Evolutionary conservation across 53 echinoderm and acorn worm species (phyloP), one percentile per base, ranked within the genome.

Genomic region (Stichopus horrens): DNA sequence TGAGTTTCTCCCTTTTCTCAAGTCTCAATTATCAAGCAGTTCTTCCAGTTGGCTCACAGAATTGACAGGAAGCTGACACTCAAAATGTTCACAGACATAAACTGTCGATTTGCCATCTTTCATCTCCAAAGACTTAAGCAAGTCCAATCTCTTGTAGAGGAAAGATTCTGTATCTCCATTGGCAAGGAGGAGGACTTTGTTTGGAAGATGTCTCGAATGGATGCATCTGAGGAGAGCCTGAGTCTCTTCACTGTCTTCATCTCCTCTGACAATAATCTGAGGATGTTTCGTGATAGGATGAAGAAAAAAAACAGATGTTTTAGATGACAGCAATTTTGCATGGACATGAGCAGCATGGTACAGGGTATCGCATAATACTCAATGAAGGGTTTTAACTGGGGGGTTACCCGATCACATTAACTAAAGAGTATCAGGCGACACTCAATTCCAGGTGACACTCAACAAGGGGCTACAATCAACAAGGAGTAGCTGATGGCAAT

Each of bases 81-180:
- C 88, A 76, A 86, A 99, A 76, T 99, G 96, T 91, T 99, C 92
- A 65, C 99, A 99, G 73, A 99, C 93, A 59, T 96, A 99, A 8
- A 93, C 99, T 4, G 96, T 99, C 7, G 96, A 94, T 91, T 93
- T 94, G 23, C 96, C 92, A n/a, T 96, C 92, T 8, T 92, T 57
- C 90, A 89, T 94, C 71, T 90, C 86, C 8, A 99, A 85, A 18
- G 94, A 90, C 57, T 93, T 80, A 37, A 99, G 91, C 75, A 94
- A 88, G 86, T 91, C 91, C 5, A 96, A 89, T 52, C 76, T 94
- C 57, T 93, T 89, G 79, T 86, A 89, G 7, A 99, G 94, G 71
- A 93, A 96, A 18, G 90, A 88, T 7, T 88, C 91, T 21, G 80
- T 55, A 74, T 90, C 88, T 13, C 96, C 96, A 78, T 99, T 94